phyloP scores from a whole-genome alignment of 1,140 invertebrate genomes.

The Bicyclus anynana region DNA sequence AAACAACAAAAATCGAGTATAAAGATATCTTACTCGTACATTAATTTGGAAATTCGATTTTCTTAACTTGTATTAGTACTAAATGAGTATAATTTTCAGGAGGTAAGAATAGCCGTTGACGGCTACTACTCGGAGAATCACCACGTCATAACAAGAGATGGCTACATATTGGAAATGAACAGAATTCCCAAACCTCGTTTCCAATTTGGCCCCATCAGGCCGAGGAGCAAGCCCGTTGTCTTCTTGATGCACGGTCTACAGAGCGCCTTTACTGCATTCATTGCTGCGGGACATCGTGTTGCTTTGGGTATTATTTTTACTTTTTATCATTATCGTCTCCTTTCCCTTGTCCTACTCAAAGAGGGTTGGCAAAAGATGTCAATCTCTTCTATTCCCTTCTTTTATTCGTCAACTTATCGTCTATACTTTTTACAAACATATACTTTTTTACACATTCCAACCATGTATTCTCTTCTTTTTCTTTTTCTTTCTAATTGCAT shows the following conservation, averaged over 20 bases:
- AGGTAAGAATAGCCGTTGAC: conserved; percentile 34
- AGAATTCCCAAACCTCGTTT: conserved; percentile 70
- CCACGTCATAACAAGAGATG: conserved; percentile 76
- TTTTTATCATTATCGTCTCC: too few relatives aligned
- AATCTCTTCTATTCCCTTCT: too few relatives aligned
- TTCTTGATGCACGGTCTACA: conserved; percentile 82
- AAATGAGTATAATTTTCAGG: conserved; percentile 12
- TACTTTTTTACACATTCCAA: too few relatives aligned
- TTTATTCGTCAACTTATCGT: too few relatives aligned
- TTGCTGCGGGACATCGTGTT: background rate
- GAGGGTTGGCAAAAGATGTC: too few relatives aligned
- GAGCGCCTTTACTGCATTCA: background rate
- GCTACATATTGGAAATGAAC: conserved; percentile 79
- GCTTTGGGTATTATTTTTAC: background rate
- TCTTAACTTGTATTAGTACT: background rate
- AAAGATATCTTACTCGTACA: too few relatives aligned
- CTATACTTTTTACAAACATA: too few relatives aligned
- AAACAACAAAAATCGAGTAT: too few relatives aligned
- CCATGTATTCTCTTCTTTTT: too few relatives aligned
- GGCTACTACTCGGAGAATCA: conserved; percentile 79
- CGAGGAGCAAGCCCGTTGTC: conserved; percentile 58
- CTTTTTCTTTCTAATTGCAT: too few relatives aligned
- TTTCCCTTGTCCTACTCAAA: too few relatives aligned
- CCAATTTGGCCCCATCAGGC: conserved; percentile 15
- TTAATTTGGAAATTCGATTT: too few relatives aligned